These are phyloP conservation scores for Diplodus sargus DNA, from an alignment of 2,797 vertebrate species.

Conservation along the genomic window DNA sequence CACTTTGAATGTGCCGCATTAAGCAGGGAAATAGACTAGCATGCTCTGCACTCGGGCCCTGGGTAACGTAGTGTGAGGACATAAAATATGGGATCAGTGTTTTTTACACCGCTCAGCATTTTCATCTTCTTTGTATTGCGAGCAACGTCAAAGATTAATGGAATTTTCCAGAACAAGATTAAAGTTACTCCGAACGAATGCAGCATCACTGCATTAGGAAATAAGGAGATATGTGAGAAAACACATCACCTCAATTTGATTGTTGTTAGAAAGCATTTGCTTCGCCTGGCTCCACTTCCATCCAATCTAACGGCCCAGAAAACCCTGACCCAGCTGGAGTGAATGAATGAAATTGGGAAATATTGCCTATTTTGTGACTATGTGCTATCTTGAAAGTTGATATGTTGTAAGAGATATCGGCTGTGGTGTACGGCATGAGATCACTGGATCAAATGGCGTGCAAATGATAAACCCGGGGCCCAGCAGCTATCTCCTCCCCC, in stretches of 20 bases:
- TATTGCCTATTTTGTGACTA: conserved; percentile 59
- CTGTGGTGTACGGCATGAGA: conserved; percentile 58
- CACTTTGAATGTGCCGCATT: conserved; percentile 75
- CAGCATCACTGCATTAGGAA: conserved; percentile 71
- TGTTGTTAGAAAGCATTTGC: conserved; percentile 78
- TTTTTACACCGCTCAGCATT: conserved; percentile 77
- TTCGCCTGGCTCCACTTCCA: conserved; percentile 64
- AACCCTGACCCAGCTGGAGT: conserved; percentile 59
- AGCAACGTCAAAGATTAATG: conserved; percentile 78
- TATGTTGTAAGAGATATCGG: conserved; percentile 68
- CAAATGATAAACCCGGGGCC: conserved; percentile 71
- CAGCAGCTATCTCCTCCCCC: conserved; percentile 63
- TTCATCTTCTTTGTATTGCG: conserved; percentile 73
- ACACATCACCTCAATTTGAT: conserved; percentile 76
- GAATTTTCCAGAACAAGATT: conserved; percentile 80
- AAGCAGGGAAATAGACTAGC: conserved; percentile 70
- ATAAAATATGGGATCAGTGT: conserved; percentile 74
- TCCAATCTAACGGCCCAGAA: conserved; percentile 67
- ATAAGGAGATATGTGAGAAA: conserved; percentile 75
- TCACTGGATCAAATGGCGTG: conserved; percentile 74
- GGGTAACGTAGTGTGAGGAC: conserved; percentile 67
- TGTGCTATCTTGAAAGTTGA: conserved; percentile 60
- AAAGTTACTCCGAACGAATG: conserved; percentile 74
- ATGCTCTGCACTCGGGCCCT: conserved; percentile 59
- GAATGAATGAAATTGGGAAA: conserved; percentile 66